Conservation (phyloP, 2,797 vertebrate species). For the Coregonus ussuriensis region DNA sequence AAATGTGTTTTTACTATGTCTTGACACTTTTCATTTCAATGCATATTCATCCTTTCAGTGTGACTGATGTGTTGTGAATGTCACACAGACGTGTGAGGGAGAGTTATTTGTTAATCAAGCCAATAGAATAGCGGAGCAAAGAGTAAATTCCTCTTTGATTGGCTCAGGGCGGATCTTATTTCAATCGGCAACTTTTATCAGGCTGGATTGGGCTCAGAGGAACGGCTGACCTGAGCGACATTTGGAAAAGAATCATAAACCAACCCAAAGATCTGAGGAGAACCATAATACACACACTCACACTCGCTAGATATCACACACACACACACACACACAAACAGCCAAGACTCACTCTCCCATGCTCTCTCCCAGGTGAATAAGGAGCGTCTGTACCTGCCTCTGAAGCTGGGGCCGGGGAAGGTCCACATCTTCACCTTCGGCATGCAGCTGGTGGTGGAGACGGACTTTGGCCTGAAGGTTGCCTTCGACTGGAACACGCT, state of each 20-base stretch:
- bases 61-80: conserved; percentile 54
- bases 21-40: not conserved
- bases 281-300: conserved; percentile 54
- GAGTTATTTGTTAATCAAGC: conserved; percentile 74
- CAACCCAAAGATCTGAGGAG: conserved; percentile 72
- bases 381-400: conserved; percentile 89
- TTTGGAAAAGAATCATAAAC: conserved; percentile 79
- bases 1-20: not conserved
- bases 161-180: conserved; percentile 74
- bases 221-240: conserved; percentile 69
- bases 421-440: conserved; percentile 90
- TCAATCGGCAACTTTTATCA: conserved; percentile 78
- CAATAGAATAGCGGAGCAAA: conserved; percentile 64
- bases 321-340: conserved; percentile 4
- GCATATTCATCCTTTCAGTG: not conserved
- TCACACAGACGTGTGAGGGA: conserved; percentile 55
- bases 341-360: not conserved
- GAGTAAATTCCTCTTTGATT: conserved; percentile 73
- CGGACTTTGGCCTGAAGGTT: conserved; percentile 94
- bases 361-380: conserved; percentile 82
- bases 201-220: conserved; percentile 71
- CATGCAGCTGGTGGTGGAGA: conserved; percentile 90
- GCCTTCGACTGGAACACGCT: conserved; percentile 97
- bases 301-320: not conserved
- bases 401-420: conserved; percentile 90